Conservation (phyloP, 2,113 vertebrate genomes). For the Nyctibius bracteatus region DNA sequence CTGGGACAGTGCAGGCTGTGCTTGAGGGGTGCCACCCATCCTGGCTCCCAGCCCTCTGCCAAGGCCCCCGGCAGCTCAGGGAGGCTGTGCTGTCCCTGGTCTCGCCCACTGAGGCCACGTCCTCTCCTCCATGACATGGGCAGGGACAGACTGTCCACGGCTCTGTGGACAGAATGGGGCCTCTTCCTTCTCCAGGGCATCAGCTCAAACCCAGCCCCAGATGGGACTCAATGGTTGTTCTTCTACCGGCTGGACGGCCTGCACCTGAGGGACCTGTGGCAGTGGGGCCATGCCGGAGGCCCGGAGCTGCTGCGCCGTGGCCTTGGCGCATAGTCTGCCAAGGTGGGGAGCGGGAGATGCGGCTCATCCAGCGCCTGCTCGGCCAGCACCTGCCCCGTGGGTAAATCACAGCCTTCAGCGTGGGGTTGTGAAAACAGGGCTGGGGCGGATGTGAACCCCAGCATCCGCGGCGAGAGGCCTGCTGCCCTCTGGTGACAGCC, state of each 20-base stretch:
- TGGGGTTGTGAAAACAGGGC: not conserved
- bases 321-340: not conserved
- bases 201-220: not conserved
- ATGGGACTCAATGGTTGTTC: not conserved
- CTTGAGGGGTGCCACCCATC: not conserved
- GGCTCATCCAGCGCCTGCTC: not conserved
- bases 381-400: not conserved
- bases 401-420: not conserved
- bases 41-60: not conserved
- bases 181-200: not conserved
- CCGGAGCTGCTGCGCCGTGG: too few species aligned
- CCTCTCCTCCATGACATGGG: not conserved
- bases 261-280: not conserved
- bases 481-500: conserved; percentile 33
- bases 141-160: not conserved
- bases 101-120: not conserved
- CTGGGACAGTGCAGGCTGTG: not conserved
- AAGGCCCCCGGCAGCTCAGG: not conserved
- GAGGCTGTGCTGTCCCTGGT: not conserved
- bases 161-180: not conserved
- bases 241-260: not conserved
- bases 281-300: not conserved
- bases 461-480: not conserved
- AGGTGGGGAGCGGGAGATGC: not conserved
- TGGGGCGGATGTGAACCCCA: not conserved